Percentiles rank a stretch among this genome's conserved stretches.
Conservation (phyloP, 2,797 vertebrate species). For the Carduelis carduelis region DNA sequence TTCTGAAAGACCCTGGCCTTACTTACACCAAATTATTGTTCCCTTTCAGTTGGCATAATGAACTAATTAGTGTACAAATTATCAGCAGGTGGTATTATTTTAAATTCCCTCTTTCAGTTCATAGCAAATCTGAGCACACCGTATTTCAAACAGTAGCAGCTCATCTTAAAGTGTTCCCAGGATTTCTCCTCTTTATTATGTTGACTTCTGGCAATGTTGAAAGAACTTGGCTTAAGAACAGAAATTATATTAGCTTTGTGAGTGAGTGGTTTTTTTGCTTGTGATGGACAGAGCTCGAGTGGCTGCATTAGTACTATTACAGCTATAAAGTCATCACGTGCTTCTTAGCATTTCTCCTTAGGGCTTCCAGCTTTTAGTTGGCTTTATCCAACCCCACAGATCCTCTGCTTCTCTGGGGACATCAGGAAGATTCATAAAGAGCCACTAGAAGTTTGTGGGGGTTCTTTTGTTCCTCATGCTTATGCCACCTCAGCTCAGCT, state of each 20-base stretch:
- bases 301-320: background rate
- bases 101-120: background rate
- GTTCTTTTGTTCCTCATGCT: background rate
- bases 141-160: background rate
- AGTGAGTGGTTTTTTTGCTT: background rate
- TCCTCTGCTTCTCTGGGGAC: background rate
- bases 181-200: constrained; percentile 6
- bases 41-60: background rate
- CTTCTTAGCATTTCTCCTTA: background rate
- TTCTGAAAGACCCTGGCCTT: background rate
- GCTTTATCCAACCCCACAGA: background rate
- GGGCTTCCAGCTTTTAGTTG: background rate
- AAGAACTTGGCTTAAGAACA: background rate
- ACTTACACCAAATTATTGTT: background rate
- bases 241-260: background rate
- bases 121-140: background rate
- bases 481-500: background rate
- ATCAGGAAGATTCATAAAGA: background rate
- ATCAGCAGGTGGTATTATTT: background rate
- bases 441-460: background rate
- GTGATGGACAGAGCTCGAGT: background rate
- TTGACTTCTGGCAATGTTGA: background rate
- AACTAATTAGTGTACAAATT: background rate
- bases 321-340: background rate
- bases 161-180: background rate